phyloP scores from a whole-genome alignment of 2,113 vertebrate species.

The Neopipo cinnamomea region DNA sequence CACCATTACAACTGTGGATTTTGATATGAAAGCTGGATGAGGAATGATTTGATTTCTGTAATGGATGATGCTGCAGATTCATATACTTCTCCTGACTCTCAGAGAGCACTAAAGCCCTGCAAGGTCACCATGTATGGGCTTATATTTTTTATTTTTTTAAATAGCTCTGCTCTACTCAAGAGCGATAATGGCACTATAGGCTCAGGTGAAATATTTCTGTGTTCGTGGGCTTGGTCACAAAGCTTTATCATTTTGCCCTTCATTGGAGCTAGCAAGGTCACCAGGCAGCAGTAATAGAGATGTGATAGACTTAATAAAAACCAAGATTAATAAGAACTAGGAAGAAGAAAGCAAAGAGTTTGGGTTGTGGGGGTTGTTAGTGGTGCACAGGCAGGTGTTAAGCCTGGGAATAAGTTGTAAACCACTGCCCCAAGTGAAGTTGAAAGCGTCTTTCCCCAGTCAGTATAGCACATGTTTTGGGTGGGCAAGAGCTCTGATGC shows the following conservation, averaged over 20 bases:
- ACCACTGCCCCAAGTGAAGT: not conserved
- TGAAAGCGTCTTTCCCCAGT: not conserved
- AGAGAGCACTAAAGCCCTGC: constrained; percentile 28
- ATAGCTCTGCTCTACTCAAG: constrained; percentile 60
- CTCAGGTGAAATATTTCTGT: constrained; percentile 80
- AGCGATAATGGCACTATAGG: constrained; percentile 52
- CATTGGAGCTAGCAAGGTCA: constrained; percentile 79
- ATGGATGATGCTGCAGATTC: not conserved
- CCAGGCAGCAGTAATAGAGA: constrained; percentile 76
- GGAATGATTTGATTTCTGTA: constrained; percentile 20
- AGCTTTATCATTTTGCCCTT: constrained; percentile 87
- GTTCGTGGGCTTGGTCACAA: constrained; percentile 71
- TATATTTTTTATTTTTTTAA: constrained; percentile 65
- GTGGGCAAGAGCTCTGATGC: not conserved
- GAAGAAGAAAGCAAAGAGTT: not conserved
- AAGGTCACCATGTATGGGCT: constrained; percentile 69
- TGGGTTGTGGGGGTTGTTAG: not conserved
- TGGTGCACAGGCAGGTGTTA: not conserved
- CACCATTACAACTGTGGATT: not conserved
- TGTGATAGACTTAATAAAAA: constrained; percentile 74
- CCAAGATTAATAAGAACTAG: constrained; percentile 67
- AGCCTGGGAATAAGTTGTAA: not conserved
- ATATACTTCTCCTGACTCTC: constrained; percentile 9
- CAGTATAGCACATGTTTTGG: not conserved
- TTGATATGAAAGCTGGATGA: not conserved